These are phyloP conservation scores for Vidua chalybeata DNA, from an alignment of 2,113 vertebrate species.

Conservation along the genomic window DNA sequence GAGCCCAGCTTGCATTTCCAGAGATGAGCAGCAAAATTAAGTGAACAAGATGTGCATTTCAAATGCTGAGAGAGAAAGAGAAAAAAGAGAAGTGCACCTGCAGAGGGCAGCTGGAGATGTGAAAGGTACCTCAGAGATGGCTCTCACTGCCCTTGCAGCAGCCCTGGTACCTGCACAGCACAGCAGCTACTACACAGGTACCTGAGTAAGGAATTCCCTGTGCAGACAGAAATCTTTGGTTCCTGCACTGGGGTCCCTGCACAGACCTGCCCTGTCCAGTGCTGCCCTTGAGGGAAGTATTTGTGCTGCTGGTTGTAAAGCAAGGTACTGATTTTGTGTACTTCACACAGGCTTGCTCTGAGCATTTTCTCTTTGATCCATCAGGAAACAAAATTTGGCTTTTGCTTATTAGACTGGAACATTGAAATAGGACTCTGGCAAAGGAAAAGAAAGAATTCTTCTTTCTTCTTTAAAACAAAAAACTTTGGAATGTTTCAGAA, in stretches of 20 bases:
- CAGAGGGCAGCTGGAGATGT: not conserved
- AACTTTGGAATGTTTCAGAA: not conserved
- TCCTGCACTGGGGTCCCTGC: not conserved
- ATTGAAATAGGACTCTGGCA: not conserved
- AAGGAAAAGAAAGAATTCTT: not conserved
- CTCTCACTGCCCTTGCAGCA: not conserved
- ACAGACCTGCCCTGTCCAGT: rapidly evolving
- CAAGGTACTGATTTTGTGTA: not conserved
- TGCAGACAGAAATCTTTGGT: not conserved
- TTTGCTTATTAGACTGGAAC: not conserved
- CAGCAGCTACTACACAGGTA: not conserved
- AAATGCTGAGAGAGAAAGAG: not conserved
- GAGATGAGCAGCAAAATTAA: not conserved
- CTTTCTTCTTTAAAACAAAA: not conserved
- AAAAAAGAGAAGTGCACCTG: not conserved
- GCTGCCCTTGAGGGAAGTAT: not conserved
- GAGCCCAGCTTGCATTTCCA: not conserved
- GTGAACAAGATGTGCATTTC: not conserved
- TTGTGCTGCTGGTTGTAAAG: not conserved
- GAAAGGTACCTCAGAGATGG: not conserved
- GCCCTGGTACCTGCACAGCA: not conserved
- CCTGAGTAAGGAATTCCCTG: not conserved
- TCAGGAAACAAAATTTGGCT: not conserved
- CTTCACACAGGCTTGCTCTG: not conserved
- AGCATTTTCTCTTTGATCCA: not conserved